Evolutionary conservation across 2,113 vertebrate genomes (phyloP).

Genomic region (Dicerorhinus sumatrensis): DNA sequence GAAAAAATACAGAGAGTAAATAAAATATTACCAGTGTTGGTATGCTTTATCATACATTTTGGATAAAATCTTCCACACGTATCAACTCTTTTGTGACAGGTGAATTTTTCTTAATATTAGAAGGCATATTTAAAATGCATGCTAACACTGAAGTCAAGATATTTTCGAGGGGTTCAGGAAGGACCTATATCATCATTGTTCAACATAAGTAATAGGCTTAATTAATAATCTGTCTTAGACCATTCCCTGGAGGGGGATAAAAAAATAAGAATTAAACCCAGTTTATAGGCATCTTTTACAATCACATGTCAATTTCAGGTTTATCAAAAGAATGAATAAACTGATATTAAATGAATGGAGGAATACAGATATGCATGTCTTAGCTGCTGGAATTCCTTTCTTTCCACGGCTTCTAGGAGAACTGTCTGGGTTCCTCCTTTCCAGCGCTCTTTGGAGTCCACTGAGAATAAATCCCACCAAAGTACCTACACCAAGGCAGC

Average conservation of each 20-base stretch:
- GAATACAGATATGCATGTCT: not conserved
- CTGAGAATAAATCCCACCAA: not conserved
- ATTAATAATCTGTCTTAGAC: not conserved
- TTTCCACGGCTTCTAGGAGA: not conserved
- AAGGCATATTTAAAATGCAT: not conserved
- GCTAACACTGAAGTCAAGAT: not conserved
- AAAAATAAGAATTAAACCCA: not conserved
- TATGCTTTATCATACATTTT: not conserved
- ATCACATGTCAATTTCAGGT: not conserved
- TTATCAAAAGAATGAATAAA: not conserved
- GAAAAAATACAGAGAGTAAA: not conserved
- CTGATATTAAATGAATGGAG: not conserved
- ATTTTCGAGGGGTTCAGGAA: not conserved
- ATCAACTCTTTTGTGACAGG: not conserved
- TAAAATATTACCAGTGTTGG: not conserved
- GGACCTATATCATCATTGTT: not conserved
- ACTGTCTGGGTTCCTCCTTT: not conserved
- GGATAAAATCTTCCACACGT: not conserved
- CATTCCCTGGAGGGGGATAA: not conserved
- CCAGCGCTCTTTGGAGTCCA: not conserved
- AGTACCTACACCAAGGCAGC: not conserved
- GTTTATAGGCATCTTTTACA: not conserved
- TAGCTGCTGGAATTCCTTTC: not conserved
- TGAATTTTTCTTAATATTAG: not conserved
- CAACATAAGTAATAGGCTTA: not conserved